Percentiles rank a stretch among this genome's conserved stretches.
phyloP scores from a whole-genome alignment of 1,140 invertebrate genomes.

The Trinorchestia longiramus region DNA sequence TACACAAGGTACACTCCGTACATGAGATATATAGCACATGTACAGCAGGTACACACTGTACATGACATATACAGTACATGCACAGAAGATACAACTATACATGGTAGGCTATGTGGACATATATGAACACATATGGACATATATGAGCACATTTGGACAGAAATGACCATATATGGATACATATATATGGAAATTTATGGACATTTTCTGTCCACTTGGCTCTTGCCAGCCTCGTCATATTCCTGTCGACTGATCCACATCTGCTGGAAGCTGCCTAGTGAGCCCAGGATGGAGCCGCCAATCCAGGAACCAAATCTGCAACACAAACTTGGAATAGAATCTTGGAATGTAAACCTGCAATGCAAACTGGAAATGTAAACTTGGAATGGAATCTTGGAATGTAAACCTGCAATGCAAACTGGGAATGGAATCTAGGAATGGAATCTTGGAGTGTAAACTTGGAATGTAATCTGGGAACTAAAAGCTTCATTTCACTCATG shows the following conservation, averaged over 20 bases:
- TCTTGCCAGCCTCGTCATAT: constrained; percentile 94
- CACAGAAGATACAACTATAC: too few species aligned
- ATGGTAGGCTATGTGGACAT: too few species aligned
- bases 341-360: neutral
- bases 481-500: too few species aligned
- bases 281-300: constrained; percentile 94
- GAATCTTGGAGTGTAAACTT: neutral
- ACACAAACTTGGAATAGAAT: neutral
- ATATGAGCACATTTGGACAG: too few species aligned
- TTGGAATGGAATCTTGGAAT: neutral
- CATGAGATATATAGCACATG: too few species aligned
- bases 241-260: constrained; percentile 98
- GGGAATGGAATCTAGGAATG: neutral
- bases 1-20: too few species aligned
- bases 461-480: neutral
- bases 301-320: constrained; percentile 92
- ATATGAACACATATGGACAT: too few species aligned
- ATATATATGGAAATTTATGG: constrained; percentile 73
- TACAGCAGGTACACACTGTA: too few species aligned
- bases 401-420: neutral
- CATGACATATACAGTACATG: too few species aligned
- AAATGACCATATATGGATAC: too few species aligned
- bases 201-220: constrained; percentile 92
- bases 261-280: constrained; percentile 95
- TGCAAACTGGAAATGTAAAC: neutral